Evolutionary conservation across 2,113 vertebrate species (phyloP).

Genomic region (cat (Felis catus)): DNA sequence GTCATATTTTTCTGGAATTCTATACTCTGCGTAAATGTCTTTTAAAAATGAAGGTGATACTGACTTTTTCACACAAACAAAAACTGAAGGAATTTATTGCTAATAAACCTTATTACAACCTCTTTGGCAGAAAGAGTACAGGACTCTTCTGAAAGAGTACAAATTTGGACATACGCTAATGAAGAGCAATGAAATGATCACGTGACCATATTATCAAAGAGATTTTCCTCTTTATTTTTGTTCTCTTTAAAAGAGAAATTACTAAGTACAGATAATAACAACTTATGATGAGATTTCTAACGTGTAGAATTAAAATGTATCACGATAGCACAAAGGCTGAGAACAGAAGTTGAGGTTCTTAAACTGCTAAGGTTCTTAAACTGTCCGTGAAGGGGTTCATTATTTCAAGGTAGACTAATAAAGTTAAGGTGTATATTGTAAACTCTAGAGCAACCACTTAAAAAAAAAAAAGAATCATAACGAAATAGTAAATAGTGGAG

Average conservation of each 20-base stretch:
- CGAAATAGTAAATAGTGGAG: not conserved
- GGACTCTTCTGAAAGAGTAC: not conserved
- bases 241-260: slow-evolving; percentile 27
- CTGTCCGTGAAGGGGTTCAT: not conserved
- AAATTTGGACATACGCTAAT: not conserved
- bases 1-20: not conserved
- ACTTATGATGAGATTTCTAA: too few species aligned
- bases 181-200: slow-evolving; percentile 15
- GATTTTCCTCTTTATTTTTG: not conserved
- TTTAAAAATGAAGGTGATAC: not conserved
- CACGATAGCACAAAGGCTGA: not conserved
- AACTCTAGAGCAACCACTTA: not conserved
- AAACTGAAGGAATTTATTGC: not conserved
- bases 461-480: not conserved
- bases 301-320: not conserved
- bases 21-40: not conserved
- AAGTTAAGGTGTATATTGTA: not conserved
- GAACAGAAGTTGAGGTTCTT: not conserved
- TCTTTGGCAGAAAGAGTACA: not conserved
- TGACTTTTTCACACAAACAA: not conserved
- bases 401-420: not conserved
- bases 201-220: slow-evolving; percentile 19
- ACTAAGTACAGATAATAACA: too few species aligned
- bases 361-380: not conserved
- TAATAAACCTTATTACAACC: not conserved